Evolutionary conservation across 2,888 invertebrate genomes (phyloP).

Genomic region (Gonocerus acuteangulatus): DNA sequence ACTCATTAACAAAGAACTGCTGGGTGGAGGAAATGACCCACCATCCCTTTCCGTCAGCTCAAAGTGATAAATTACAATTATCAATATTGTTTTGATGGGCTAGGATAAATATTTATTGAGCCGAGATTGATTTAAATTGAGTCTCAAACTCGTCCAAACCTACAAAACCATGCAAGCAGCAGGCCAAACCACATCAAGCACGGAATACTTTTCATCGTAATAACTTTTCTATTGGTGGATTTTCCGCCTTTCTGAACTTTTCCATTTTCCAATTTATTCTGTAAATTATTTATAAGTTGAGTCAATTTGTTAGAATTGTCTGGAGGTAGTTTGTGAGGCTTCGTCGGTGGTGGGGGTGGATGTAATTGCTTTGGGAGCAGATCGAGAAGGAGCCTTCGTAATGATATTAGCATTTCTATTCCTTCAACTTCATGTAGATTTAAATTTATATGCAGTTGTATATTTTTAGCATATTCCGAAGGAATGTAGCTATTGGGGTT

Average conservation of each 20-base stretch:
- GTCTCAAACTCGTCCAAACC: slow-evolving; percentile 10
- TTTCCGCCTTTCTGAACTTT: slow-evolving; percentile 24
- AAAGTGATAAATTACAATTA: slow-evolving; percentile 28
- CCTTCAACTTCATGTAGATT: too few species aligned
- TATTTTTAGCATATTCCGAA: too few species aligned
- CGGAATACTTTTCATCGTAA: not conserved
- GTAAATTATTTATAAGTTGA: slow-evolving; percentile 27
- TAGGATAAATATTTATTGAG: slow-evolving; percentile 29
- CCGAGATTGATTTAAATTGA: slow-evolving; percentile 10
- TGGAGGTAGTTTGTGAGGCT: not conserved
- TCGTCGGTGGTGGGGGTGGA: too few species aligned
- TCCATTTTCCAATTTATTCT: slow-evolving; percentile 26
- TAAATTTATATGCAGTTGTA: too few species aligned
- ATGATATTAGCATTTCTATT: too few species aligned
- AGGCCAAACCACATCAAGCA: not conserved
- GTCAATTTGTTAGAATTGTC: slow-evolving; percentile 26
- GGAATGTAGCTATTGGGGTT: too few species aligned
- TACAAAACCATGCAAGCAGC: not conserved
- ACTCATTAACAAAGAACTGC: slow-evolving; percentile 11
- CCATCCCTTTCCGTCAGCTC: not conserved
- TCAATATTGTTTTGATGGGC: slow-evolving; percentile 29
- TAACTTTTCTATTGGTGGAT: slow-evolving; percentile 18
- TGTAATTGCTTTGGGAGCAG: too few species aligned
- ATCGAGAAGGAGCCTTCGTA: too few species aligned
- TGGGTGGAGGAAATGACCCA: not conserved